Evolutionary conservation across 2,113 vertebrate species (phyloP), one percentile per base, ranked within the genome.

Genomic region (Bombycilla garrulus): DNA sequence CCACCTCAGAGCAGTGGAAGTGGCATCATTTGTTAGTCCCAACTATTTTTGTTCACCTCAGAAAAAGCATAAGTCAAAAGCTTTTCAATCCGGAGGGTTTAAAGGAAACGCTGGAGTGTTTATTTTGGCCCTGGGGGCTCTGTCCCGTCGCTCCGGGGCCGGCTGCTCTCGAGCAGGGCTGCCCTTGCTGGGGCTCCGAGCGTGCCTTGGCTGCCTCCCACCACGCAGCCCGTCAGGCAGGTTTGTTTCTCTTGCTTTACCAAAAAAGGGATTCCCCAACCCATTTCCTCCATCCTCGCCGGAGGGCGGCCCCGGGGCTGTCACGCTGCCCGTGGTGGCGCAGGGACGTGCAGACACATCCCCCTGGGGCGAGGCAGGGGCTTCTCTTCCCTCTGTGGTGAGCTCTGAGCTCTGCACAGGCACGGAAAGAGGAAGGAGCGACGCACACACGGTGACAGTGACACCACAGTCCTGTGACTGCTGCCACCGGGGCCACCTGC

Each of bases 391-490:
- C 60, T 5, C 65, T 16, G 15, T 1, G 44, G 38, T 38, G 73
- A 17, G 5, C 29, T 3, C 28, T 23, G 72, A 36, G n/a, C 36
- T 58, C 47, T 81, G 44, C 48, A 23, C 69, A 50, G 18, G 2
- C 65, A 24, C 0, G 21, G 93, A 40, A 92, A 89, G 96, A 88
- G 95, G 96, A 81, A 66, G 67, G 33, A 81, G 97, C 86, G 21
- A 51, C 35, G 70, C 62, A 15, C 91, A 15, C 91, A 6, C 10
- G 6, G 69, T 20, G 84, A 76, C 16, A 33, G 97, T 98, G 98
- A 98, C 95, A 56, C 82, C 56, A 47, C 96, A 36, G 96, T 97
- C 98, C 97, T 95, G 94, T 98, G 98, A 98, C 97, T 96, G 97
- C 97, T 87, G 97, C 85, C 97, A 90, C 97, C 16, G 90, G 97